phyloP scores from a whole-genome alignment of 1,140 invertebrate species.

The Drosophila varians region DNA sequence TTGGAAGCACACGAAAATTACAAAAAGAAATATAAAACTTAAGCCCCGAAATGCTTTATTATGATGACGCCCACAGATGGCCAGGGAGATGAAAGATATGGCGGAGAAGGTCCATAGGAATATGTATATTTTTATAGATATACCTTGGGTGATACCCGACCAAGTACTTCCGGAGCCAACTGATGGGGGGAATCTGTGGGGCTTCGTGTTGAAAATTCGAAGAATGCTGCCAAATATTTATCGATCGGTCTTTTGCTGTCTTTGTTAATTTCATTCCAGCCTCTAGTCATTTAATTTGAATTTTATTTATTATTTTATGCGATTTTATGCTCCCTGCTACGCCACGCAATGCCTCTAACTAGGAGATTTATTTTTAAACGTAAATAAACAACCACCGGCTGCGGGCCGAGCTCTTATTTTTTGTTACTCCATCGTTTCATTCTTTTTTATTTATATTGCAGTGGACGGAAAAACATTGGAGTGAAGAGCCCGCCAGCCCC shows the following conservation, averaged over 20 bases:
- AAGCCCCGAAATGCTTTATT: conserved; percentile 74
- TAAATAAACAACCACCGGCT: conserved; percentile 76
- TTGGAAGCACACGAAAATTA: conserved; percentile 42
- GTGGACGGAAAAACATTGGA: conserved; percentile 57
- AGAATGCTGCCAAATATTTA: conserved; percentile 58
- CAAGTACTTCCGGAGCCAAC: conserved; percentile 59
- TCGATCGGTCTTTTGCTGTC: conserved; percentile 3
- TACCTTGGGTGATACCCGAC: conserved; percentile 62
- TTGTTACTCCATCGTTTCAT: conserved; percentile 45
- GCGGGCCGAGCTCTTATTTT: conserved; percentile 17
- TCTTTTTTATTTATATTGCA: conserved; percentile 67
- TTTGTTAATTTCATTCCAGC: conserved; percentile 21
- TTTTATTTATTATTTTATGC: conserved; percentile 72
- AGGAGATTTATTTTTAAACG: conserved; percentile 71
- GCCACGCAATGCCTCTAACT: conserved; percentile 48
- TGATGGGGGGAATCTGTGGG: conserved; percentile 6
- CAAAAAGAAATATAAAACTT: conserved; percentile 54
- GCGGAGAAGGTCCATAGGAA: not conserved
- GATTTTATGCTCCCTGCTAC: conserved; percentile 7
- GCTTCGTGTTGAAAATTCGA: conserved; percentile 30
- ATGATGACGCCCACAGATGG: conserved; percentile 65
- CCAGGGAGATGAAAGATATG: conserved; percentile 51
- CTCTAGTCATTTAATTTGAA: conserved; percentile 65
- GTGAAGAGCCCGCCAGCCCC: conserved; percentile 23
- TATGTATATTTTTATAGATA: conserved; percentile 33